phyloP scores from a whole-genome alignment of 2,797 vertebrate species.

The Hemitrygon akajei region DNA sequence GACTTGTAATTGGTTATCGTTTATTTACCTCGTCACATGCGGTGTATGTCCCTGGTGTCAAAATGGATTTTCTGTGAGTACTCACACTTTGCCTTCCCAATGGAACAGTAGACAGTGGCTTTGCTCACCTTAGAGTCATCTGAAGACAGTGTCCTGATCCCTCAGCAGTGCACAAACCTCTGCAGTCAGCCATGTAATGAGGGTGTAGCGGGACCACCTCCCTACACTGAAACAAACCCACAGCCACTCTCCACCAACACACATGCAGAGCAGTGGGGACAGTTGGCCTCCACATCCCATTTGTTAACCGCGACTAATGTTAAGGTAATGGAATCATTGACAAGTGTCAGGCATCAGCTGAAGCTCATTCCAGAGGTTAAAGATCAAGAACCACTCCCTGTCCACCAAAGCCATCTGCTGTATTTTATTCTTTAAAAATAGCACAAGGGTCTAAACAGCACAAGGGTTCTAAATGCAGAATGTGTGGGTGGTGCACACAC shows the following conservation, averaged over 20 bases:
- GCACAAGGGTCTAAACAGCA: background rate
- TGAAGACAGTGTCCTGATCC: too few species aligned
- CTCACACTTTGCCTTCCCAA: too few species aligned
- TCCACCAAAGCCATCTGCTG: too few species aligned
- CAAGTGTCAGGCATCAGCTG: background rate
- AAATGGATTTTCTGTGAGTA: too few species aligned
- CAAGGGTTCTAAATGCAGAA: background rate
- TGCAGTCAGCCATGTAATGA: background rate
- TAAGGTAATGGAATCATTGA: background rate
- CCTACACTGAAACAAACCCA: background rate
- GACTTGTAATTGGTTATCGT: too few species aligned
- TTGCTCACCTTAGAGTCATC: too few species aligned
- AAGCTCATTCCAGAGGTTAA: background rate
- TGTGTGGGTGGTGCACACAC: background rate
- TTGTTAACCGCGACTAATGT: background rate
- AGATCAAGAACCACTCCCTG: background rate
- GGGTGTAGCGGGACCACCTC: background rate
- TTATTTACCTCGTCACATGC: too few species aligned
- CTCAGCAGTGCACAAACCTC: too few species aligned
- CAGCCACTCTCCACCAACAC: too few species aligned
- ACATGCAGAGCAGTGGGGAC: background rate
- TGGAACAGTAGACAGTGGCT: too few species aligned
- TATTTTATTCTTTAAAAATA: background rate
- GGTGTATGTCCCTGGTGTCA: too few species aligned
- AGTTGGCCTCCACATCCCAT: background rate